Evolutionary conservation across 2,888 invertebrate genomes (phyloP), one percentile per base, ranked within the genome.

Genomic region (Plagodis pulveraria): DNA sequence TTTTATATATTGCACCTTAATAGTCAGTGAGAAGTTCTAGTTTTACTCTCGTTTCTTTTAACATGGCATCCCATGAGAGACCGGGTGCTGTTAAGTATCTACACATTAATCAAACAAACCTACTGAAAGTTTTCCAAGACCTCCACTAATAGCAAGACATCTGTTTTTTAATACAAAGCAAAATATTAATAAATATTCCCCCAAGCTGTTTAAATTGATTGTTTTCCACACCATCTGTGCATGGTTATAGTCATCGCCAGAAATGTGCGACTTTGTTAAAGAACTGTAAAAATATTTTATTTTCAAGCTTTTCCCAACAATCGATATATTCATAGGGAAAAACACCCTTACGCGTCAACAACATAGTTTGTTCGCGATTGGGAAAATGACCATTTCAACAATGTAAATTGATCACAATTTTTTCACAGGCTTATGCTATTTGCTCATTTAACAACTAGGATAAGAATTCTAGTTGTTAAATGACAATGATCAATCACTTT

Each of bases 111-210:
- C 6, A 74, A 45, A 62, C 77, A 77, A 4, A 74, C n/a, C 41
- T 41, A 6, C 7, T n/a, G 41, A 41, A 41, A 5, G n/a, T 10
- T 41, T 41, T 41, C 41, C 4, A 41, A 41, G 5, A 41, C 41
- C 6, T 41, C 41, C 9, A n/a, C 41, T 5, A 41, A n/a, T n/a
- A 41, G 40, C 50, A 77, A 50, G 5, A 78, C 77, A 54, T 78
- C 76, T 11, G 71, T 72, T 68, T 77, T 74, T 11, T 74, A 62
- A 62, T 80, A 81, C 12, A 77, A 52, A 58, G 79, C 70, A 5
- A 69, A 69, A 58, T n/a, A n/a, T n/a, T n/a, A n/a, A n/a, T n/a
- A n/a, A n/a, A n/a, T 82, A 80, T 43, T 80, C 71, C 5, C 58
- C 56, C 46, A 82, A 61, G 34, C 58, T 70, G 33, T 59, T 48